phyloP scores from a whole-genome alignment of 2,888 invertebrate species.

The Cephalotes varians region DNA sequence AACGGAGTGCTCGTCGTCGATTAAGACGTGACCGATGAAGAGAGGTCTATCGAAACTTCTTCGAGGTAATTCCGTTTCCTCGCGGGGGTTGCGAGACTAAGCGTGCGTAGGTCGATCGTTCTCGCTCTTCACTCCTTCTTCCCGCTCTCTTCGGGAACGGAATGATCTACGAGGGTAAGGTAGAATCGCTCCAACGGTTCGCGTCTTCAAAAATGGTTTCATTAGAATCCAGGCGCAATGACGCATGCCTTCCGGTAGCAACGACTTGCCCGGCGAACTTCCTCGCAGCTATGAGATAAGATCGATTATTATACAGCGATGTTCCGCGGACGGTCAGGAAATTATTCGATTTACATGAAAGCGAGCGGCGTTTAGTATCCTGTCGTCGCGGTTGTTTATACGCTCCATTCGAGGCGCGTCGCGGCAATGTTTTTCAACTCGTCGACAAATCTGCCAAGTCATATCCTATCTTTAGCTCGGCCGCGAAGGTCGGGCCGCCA shows the following conservation, averaged over 20 bases:
- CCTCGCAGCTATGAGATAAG: constrained; percentile 46
- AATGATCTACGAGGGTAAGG: constrained; percentile 59
- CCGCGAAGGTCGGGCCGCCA: constrained; percentile 29
- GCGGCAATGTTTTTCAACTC: constrained; percentile 30
- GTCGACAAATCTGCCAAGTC: constrained; percentile 46
- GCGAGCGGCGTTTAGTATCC: constrained; percentile 41
- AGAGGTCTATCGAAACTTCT: constrained; percentile 69
- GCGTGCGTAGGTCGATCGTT: constrained; percentile 63
- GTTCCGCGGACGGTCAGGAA: constrained; percentile 36
- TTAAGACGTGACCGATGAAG: constrained; percentile 76
- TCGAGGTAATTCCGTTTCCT: constrained; percentile 75
- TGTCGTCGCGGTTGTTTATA: constrained; percentile 44
- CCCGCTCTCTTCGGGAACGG: not conserved
- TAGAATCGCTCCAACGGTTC: constrained; percentile 34
- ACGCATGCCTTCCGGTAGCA: constrained; percentile 58
- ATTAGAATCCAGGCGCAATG: constrained; percentile 56
- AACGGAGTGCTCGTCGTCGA: constrained; percentile 69
- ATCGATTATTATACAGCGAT: constrained; percentile 38
- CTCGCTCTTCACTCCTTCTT: constrained; percentile 30
- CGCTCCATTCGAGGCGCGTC: constrained; percentile 28
- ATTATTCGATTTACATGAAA: constrained; percentile 42
- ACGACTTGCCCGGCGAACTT: constrained; percentile 47
- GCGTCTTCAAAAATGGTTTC: constrained; percentile 67
- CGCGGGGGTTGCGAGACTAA: constrained; percentile 76
- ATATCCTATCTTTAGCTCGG: constrained; percentile 49